These are phyloP conservation scores for Amphiprion clarkii DNA, from an alignment of 2,797 vertebrate genomes.

Conservation along the genomic window DNA sequence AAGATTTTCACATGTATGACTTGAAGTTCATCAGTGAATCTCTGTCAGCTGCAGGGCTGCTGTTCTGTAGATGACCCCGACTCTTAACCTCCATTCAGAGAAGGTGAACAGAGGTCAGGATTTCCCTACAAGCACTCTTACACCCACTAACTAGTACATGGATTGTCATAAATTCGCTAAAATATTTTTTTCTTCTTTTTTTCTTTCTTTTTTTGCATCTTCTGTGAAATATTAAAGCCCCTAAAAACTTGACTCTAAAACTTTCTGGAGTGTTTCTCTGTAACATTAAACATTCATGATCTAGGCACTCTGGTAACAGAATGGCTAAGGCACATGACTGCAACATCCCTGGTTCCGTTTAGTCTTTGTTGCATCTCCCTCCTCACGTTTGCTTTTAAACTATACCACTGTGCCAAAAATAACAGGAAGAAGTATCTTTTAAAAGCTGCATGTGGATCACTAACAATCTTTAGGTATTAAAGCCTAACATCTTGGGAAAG, in stretches of 20 bases:
- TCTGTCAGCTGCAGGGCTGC: conserved; percentile 15
- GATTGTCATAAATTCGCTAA: neutral
- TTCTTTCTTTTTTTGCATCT: too few relatives aligned
- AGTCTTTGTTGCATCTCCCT: neutral
- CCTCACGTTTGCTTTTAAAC: neutral
- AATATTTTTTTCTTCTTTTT: neutral
- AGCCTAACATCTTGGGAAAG: too few relatives aligned
- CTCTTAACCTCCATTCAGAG: conserved; percentile 16
- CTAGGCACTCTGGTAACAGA: too few relatives aligned
- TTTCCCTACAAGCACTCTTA: neutral
- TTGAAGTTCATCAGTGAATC: conserved; percentile 10
- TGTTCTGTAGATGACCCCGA: conserved; percentile 16
- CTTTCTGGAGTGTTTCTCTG: too few relatives aligned
- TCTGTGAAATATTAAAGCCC: too few relatives aligned
- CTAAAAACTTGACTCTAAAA: too few relatives aligned
- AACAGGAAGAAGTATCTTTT: neutral
- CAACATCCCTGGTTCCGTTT: too few relatives aligned
- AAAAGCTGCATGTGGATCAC: neutral
- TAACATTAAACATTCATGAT: too few relatives aligned
- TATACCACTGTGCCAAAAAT: too few relatives aligned
- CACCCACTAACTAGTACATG: neutral
- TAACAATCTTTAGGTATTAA: too few relatives aligned
- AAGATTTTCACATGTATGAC: conserved; percentile 4
- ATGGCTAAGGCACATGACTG: too few relatives aligned
- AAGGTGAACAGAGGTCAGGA: neutral